phyloP scores from a whole-genome alignment of 2,888 invertebrate genomes.

The Trichacis sp. region DNA sequence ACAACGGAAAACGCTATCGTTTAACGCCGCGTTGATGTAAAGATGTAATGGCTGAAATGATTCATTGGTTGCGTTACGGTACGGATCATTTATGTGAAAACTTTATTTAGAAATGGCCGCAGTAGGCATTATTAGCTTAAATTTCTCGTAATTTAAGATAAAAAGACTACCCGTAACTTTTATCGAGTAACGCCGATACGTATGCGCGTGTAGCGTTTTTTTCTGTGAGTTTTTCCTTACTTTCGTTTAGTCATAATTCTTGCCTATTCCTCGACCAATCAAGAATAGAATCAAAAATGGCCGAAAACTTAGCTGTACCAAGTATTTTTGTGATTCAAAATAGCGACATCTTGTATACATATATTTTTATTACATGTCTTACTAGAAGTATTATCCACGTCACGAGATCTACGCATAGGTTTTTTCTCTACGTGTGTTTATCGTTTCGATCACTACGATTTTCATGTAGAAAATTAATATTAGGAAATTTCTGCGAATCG shows the following conservation, averaged over 20 bases:
- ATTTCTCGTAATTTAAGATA: background rate
- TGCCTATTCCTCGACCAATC: background rate
- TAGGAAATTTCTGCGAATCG: background rate
- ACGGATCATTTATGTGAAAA: background rate
- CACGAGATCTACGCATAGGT: too few species aligned
- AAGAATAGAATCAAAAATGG: conserved; percentile 2
- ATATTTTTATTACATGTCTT: conserved; percentile 44
- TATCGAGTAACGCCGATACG: background rate
- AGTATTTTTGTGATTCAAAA: conserved; percentile 47
- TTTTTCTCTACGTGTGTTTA: conserved; percentile 27
- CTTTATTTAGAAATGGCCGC: background rate
- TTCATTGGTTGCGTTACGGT: background rate
- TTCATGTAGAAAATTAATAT: conserved; percentile 33
- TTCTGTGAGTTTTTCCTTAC: background rate
- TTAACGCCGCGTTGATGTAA: background rate
- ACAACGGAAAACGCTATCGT: background rate
- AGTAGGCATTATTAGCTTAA: conserved; percentile 4
- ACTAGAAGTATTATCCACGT: conserved; percentile 52
- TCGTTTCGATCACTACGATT: conserved; percentile 31
- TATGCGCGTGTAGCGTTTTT: background rate
- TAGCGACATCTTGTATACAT: background rate
- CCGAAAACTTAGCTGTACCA: conserved; percentile 21
- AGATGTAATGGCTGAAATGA: background rate
- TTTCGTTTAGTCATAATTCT: background rate
- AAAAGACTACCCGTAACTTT: background rate